A percentile compares a stretch with the other conserved stretches of the same genome.
These are phyloP conservation scores for Xylota segnis DNA, from an alignment of 2,888 invertebrate species.

Conservation along the genomic window DNA sequence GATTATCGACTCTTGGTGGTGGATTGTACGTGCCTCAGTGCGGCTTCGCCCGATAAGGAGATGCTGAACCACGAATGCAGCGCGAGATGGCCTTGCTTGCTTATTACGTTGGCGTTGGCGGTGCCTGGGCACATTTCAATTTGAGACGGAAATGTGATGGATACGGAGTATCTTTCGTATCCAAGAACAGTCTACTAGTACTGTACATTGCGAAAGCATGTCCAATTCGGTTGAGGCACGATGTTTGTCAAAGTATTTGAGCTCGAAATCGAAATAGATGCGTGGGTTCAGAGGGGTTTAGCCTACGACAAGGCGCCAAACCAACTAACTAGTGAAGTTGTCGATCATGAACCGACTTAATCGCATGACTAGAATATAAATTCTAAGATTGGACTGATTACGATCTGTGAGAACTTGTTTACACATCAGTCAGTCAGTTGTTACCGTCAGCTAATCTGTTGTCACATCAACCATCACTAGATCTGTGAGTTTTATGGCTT, in stretches of 20 bases:
- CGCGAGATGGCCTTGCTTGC: conserved; percentile 50
- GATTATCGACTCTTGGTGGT: conserved; percentile 59
- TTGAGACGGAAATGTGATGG: conserved; percentile 55
- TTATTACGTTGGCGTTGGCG: conserved; percentile 47
- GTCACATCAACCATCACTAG: background rate
- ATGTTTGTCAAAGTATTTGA: background rate
- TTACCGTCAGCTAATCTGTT: background rate
- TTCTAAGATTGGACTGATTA: no score
- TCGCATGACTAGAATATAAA: no score
- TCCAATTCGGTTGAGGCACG: background rate
- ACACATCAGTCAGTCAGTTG: background rate
- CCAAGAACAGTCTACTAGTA: background rate
- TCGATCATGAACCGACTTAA: background rate
- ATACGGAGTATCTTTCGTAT: conserved; percentile 8
- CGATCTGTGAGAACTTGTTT: background rate
- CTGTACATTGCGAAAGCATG: conserved; percentile 7
- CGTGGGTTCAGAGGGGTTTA: background rate
- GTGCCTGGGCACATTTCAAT: conserved; percentile 51
- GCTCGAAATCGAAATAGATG: background rate
- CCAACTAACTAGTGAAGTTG: background rate
- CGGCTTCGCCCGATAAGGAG: conserved; percentile 47
- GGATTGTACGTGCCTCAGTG: conserved; percentile 46
- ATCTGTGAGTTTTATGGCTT: conserved; percentile 4
- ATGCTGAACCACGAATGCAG: conserved; percentile 28
- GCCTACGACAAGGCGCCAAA: background rate